Evolutionary conservation across 2,797 vertebrate genomes (phyloP), one percentile per base, ranked within the genome.

Genomic region (Triplophysa bombifrons): DNA sequence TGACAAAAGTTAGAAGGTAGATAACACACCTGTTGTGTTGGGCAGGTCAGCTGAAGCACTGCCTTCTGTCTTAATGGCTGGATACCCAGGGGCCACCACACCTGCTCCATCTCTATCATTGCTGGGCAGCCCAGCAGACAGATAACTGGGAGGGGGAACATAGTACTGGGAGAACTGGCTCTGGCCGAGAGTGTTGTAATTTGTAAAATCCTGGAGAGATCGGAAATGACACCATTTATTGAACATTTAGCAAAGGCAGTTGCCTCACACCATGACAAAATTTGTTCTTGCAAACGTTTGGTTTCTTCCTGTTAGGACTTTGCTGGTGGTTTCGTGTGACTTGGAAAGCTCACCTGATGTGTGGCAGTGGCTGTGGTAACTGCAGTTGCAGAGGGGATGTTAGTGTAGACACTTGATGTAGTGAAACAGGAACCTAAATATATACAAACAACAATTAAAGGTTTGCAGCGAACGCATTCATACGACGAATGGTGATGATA

Each of bases 131-230:
- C 94, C 92, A 6, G 95, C 86, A 0, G 96, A 92, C 19, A 93
- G 91, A 58, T 96, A 98, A 90, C 91, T 96, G 82, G 96, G 93
- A 83, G 94, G 95, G 76, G 94, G 94, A 0, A 93, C 85, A 85
- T 98, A 98, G 90, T 96, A 99, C 66, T 94, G 92, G 83, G 96
- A 94, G 90, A 97, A 98, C 88, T 97, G 96, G 85, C 86, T 94
- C 87, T 96, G 96, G n/a, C 95, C 96, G 87, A 99, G 92, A 73
- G 97, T 94, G 4, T 93, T 97, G 85, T 98, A 99, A 4, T 92
- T 95, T 74, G 94, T 94, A 80, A 97, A 98, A 0, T 99, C 98
- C 98, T 99, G 80, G 0, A 86, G 55, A 10, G 22, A 4, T 34
- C 0, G 64, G 27, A 58, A 61, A 60, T 25, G 2, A 12, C 4